Evolutionary conservation across 2,113 vertebrate genomes (phyloP), one percentile per base, ranked within the genome.

Genomic region (Gila orcuttii): DNA sequence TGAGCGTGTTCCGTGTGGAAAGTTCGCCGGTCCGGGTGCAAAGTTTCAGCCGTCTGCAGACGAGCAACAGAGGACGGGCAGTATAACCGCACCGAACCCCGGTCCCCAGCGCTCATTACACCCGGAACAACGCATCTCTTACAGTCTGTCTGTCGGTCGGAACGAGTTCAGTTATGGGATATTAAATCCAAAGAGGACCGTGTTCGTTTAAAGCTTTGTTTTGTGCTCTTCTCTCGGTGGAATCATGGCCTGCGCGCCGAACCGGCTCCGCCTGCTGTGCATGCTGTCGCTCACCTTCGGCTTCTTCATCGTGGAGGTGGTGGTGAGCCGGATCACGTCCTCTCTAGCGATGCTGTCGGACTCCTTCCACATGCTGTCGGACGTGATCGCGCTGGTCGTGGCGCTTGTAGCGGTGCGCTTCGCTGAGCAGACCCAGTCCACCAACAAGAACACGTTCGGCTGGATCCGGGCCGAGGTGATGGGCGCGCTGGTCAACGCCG

Each of bases 391-490:
- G 42, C 94, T 99, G 89, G 90, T 97, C 4, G 98, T 99, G 90
- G 97, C 97, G 33, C 92, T 99, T 92, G 96, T 99, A 83, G 98
- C 98, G 73, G 96, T 98, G 89, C 96, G 97, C n/a, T 99, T 99
- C 89, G 96, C 98, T 17, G 96, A 96, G 92, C 95, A 96, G 88
- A 98, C 98, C 79, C 97, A 96, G 15, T 93, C 98, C 86, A 98
- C 97, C 91, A 96, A 96, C 88, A 99, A 99, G 89, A 98, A 99
- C 95, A 99, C 97, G 21, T 98, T 99, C 91, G 98, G 98, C 25
- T 99, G 98, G 98, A 97, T 99, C 93, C 97, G 97, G 68, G 98
- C 98, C 47, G 97, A 99, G 94, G 98, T 98, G 95, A 99, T 99
- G 97, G 98, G 97, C n/a, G 97, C 97, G 17, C 95, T 99, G 83